Percentiles rank a stretch among this genome's conserved stretches.
These are phyloP conservation scores for Pristionchus mayeri DNA, from an alignment of 2,888 invertebrate species.

Conservation along the genomic window DNA sequence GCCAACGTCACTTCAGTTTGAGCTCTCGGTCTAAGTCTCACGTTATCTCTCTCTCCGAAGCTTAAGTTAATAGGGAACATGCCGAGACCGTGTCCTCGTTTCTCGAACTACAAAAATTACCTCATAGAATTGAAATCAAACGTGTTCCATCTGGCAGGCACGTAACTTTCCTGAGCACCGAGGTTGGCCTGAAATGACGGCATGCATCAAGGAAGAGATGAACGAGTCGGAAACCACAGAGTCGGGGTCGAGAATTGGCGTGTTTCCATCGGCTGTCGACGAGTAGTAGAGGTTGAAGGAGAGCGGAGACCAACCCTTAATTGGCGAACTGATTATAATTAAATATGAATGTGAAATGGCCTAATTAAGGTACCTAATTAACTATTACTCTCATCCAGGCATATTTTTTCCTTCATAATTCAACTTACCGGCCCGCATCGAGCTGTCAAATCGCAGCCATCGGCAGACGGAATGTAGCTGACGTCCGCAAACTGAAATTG, in stretches of 20 bases:
- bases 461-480: not conserved
- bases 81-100: too few species aligned
- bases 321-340: too few species aligned
- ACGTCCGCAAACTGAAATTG: not conserved
- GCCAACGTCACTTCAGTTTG: too few species aligned
- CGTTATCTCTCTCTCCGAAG: not conserved
- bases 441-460: not conserved
- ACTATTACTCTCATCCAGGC: too few species aligned
- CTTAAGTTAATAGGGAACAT: too few species aligned
- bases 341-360: too few species aligned
- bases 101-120: too few species aligned
- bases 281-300: conserved; percentile 1
- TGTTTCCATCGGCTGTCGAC: not conserved
- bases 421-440: not conserved
- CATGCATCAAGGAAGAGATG: too few species aligned
- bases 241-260: not conserved
- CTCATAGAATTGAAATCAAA: conserved; percentile 3
- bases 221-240: not conserved
- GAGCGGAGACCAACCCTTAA: not conserved
- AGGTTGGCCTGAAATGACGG: conserved; percentile 1
- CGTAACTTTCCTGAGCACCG: not conserved
- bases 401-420: too few species aligned
- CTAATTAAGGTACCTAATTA: too few species aligned
- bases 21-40: too few species aligned
- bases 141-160: not conserved